Evolutionary conservation across 2,888 invertebrate species (phyloP), one percentile per base, ranked within the genome.

Genomic region (Oasisia sp.): DNA sequence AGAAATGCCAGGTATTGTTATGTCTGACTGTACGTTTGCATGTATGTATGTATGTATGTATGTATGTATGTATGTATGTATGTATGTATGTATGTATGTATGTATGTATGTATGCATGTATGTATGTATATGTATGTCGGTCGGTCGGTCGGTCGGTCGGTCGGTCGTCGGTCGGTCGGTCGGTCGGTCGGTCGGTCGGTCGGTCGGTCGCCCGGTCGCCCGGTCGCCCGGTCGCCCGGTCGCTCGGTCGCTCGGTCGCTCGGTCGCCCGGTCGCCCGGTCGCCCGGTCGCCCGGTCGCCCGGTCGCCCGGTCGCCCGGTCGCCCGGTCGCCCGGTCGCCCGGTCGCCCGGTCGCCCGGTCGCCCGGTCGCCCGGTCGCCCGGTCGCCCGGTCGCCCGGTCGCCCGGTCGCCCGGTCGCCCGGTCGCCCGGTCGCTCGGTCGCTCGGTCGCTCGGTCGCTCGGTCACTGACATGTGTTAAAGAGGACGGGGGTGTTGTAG

Each of bases 401-500:
- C 4, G 27, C 19, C 0, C 27, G 27, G 74, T 74, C 27, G 27
- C 19, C 27, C 27, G 27, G 74, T 74, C 27, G 27, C 19, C 27
- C 27, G 27, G 27, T 74, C 27, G 27, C 19, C 27, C 27, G 27
- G 11, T 74, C 74, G 74, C 2, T 74, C 74, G 74, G 19, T 74
- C 74, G 74, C 7, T 74, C 74, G 74, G 19, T 74, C 74, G 74
- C 0, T 74, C 74, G 74, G 19, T 74, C 74, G 5, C 0, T 74
- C 74, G n/a, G 19, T 19, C 74, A 74, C 74, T 19, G 19, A 74
- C 74, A 27, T 74, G 74, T 74, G 74, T 74, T 74, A n/a, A 27
- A 74, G 74, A 74, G 14, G 74, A 74, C 74, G 27, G 74, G 74
- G 74, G 74, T 74, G 74, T 74, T 74, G 74, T 74, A 74, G 74